Conservation (phyloP, 2,888 invertebrate genomes). For the Dastarcus helophoroides region DNA sequence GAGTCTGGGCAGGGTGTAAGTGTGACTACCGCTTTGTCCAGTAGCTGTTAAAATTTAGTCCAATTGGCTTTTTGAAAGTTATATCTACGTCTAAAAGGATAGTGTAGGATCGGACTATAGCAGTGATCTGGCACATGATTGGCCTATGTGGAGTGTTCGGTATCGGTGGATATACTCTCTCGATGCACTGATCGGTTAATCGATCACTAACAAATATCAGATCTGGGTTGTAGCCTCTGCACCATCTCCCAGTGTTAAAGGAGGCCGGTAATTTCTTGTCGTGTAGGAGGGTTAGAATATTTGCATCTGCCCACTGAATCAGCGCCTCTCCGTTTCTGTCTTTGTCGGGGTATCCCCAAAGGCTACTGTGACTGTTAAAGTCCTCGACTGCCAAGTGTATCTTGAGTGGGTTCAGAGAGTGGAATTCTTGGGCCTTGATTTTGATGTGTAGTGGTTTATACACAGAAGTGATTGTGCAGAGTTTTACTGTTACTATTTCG, state of each 20-base stretch:
- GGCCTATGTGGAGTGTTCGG: no score
- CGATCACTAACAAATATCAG: constrained; percentile 5
- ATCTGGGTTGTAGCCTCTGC: constrained; percentile 2
- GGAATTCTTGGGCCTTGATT: constrained; percentile 4
- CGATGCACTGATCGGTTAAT: no score
- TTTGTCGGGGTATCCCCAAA: constrained; percentile 5
- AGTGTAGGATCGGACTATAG: no score
- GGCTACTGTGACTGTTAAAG: constrained; percentile 7
- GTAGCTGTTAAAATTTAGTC: no score
- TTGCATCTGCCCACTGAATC: constrained; percentile 3
- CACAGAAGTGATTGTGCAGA: constrained; percentile 6
- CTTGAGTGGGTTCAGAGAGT: background rate
- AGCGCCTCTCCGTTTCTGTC: constrained; percentile 5
- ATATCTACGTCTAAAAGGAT: no score
- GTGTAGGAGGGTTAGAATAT: background rate
- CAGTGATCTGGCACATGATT: no score
- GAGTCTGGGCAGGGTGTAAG: no score
- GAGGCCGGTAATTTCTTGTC: constrained; percentile 2
- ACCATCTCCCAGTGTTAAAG: constrained; percentile 2
- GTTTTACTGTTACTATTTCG: constrained; percentile 7
- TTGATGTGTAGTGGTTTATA: constrained; percentile 6
- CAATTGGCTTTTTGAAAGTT: no score
- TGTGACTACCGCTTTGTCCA: no score
- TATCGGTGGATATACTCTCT: no score
- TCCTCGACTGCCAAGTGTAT: constrained; percentile 5